A percentile compares a stretch with the other conserved stretches of the same genome.
Evolutionary conservation across 2,113 vertebrate species (phyloP).

Genomic region (Paramisgurnus dabryanus): DNA sequence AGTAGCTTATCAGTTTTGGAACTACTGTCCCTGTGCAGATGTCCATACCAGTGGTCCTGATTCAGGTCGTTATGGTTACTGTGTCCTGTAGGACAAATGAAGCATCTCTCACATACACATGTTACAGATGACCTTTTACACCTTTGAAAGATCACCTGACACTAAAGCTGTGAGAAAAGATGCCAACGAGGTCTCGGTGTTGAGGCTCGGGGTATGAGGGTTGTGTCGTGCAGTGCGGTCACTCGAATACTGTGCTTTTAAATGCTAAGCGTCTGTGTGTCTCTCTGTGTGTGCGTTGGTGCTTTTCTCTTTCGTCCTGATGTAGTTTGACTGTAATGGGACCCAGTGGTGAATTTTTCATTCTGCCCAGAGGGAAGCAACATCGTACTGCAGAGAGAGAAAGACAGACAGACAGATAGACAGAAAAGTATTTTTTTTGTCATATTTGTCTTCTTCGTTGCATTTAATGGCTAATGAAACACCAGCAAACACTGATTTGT

Average conservation of each 20-base stretch:
- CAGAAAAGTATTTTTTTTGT: neutral
- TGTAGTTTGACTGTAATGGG: slow-evolving; percentile 79
- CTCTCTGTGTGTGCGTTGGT: slow-evolving; percentile 33
- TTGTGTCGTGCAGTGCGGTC: neutral
- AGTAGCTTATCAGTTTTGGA: no score
- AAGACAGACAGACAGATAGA: slow-evolving; percentile 23
- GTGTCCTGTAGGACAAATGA: neutral
- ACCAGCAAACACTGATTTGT: neutral
- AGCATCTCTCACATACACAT: neutral
- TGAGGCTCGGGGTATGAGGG: neutral
- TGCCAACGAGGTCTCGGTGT: neutral
- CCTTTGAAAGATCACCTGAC: neutral
- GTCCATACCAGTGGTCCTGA: no score
- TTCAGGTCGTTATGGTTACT: no score
- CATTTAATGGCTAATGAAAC: neutral
- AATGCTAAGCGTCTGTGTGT: slow-evolving; percentile 58
- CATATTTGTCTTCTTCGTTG: neutral
- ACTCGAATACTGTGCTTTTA: slow-evolving; percentile 47
- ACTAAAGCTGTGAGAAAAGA: slow-evolving; percentile 3
- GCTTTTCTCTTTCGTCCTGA: slow-evolving; percentile 62
- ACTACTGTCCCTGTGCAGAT: no score
- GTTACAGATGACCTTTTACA: neutral
- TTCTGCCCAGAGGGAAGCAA: slow-evolving; percentile 74
- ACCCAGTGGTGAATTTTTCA: slow-evolving; percentile 80
- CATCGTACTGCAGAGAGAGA: slow-evolving; percentile 56